phyloP scores from a whole-genome alignment of 2,797 vertebrate species.

The Danio aesculapii region DNA sequence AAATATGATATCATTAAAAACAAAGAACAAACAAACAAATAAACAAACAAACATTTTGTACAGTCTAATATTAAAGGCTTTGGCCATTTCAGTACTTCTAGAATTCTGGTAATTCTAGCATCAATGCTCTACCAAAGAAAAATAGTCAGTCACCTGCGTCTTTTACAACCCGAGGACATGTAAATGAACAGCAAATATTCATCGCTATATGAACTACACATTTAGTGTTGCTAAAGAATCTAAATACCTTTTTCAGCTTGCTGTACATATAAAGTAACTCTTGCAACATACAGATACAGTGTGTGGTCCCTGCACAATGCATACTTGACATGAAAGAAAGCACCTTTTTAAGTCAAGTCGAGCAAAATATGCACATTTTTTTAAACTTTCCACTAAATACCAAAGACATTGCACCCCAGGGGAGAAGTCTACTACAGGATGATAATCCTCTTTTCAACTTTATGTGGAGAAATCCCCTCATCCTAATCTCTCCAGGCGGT shows the following conservation, averaged over 20 bases:
- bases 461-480: conserved; percentile 42
- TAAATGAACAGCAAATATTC: too few relatives aligned
- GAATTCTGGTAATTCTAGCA: too few relatives aligned
- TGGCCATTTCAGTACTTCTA: too few relatives aligned
- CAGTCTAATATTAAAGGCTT: too few relatives aligned
- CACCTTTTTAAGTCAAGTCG: background rate
- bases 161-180: too few relatives aligned
- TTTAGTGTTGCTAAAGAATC: background rate
- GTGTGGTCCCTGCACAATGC: background rate
- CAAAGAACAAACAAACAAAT: too few relatives aligned
- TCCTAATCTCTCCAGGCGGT: conserved; percentile 25
- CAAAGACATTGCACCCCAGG: background rate
- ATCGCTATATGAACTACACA: too few relatives aligned
- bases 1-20: too few relatives aligned
- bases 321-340: conserved; percentile 24
- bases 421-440: conserved; percentile 3
- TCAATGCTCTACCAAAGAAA: too few relatives aligned
- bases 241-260: background rate
- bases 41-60: too few relatives aligned
- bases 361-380: conserved; percentile 21
- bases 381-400: conserved; percentile 12
- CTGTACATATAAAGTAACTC: background rate
- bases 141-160: too few relatives aligned
- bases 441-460: conserved; percentile 24
- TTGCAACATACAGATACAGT: background rate